These are phyloP conservation scores for Myotis findleyi DNA, from an alignment of 2,797 vertebrate genomes.

Conservation along the genomic window DNA sequence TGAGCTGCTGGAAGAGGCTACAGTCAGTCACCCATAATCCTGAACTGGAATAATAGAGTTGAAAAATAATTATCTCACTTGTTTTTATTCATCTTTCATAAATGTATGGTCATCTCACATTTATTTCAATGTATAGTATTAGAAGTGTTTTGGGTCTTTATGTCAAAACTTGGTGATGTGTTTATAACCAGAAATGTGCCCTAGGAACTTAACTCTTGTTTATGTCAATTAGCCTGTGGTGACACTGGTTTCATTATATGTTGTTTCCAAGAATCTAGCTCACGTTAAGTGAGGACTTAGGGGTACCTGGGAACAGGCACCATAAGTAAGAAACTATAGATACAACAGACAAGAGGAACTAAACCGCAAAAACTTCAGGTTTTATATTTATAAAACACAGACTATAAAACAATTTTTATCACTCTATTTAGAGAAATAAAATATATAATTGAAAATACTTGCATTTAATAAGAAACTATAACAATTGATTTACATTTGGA, in stretches of 20 bases:
- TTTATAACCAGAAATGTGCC: background rate
- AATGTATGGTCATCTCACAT: background rate
- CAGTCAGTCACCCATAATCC: too few relatives aligned
- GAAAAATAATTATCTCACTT: background rate
- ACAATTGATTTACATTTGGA: conserved; percentile 8
- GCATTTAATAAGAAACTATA: background rate
- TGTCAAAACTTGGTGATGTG: background rate
- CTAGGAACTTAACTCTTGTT: background rate
- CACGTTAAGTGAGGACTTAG: background rate
- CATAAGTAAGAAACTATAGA: background rate
- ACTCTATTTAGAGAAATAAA: conserved; percentile 20
- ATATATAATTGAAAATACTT: conserved; percentile 15
- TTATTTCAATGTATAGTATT: background rate
- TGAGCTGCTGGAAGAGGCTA: background rate
- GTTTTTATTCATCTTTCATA: background rate
- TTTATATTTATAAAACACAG: background rate
- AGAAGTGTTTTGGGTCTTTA: background rate
- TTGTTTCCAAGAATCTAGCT: background rate
- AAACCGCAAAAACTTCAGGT: background rate
- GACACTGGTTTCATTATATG: background rate
- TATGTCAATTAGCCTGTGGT: background rate
- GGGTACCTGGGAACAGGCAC: background rate
- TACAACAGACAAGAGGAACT: background rate
- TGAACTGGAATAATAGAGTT: background rate
- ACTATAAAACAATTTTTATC: background rate